A percentile compares a stretch with the other conserved stretches of the same genome.
These are phyloP conservation scores for Gasterosteus aculeatus DNA, from an alignment of 2,113 vertebrate genomes.

Conservation along the genomic window DNA sequence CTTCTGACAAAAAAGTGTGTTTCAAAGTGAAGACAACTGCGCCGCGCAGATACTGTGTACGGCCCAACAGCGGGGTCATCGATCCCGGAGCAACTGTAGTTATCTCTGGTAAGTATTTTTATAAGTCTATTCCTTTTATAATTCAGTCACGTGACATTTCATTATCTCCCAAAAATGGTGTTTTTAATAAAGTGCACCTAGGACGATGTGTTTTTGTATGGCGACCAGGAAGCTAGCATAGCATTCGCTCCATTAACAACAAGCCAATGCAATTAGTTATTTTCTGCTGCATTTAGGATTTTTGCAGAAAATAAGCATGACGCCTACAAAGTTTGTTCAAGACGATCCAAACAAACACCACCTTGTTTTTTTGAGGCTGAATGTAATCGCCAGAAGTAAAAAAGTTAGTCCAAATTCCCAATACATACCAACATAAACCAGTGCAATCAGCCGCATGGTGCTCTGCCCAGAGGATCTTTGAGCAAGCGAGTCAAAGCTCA, in stretches of 20 bases:
- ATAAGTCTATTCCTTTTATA: too few relatives aligned
- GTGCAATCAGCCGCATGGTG: too few relatives aligned
- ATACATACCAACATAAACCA: too few relatives aligned
- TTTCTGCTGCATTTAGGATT: neutral
- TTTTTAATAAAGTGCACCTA: neutral
- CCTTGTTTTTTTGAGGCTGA: too few relatives aligned
- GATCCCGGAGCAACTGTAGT: constrained; percentile 88
- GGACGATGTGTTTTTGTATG: neutral
- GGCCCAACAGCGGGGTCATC: constrained; percentile 96
- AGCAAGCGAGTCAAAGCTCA: too few relatives aligned
- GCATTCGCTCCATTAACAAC: neutral
- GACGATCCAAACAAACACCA: too few relatives aligned
- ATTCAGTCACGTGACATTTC: neutral
- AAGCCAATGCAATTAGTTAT: neutral
- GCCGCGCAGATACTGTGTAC: constrained; percentile 96
- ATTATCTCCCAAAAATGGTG: neutral
- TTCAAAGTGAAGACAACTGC: constrained; percentile 99
- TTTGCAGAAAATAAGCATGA: neutral
- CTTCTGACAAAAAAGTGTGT: constrained; percentile 95
- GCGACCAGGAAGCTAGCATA: neutral
- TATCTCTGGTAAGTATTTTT: constrained; percentile 87
- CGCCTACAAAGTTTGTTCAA: neutral
- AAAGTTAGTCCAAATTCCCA: too few relatives aligned
- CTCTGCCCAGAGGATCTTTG: too few relatives aligned
- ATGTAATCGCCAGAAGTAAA: too few relatives aligned